Base-by-base conservation (phyloP, 2,797 vertebrate species). In the Catharus ustulatus region DNA sequence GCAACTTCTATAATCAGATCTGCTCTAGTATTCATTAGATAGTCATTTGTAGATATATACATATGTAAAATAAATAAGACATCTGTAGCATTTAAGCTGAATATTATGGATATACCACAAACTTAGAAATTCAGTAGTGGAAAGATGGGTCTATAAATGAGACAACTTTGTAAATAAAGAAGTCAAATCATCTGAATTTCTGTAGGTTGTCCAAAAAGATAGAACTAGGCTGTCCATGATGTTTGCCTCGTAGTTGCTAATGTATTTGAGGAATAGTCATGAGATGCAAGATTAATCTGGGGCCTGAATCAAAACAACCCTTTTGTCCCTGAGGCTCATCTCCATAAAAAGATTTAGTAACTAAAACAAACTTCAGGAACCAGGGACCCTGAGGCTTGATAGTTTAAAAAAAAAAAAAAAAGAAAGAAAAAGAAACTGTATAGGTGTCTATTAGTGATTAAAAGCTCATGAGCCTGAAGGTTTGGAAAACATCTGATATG, bases 401-500 rank as follows among this genome's bases (percentile, higher is more conserved):
- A 62, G 8, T 78, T 58, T 1, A 3, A 48, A 3, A 57, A 49
- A 32, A 38, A 19, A 11, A 4, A 2, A 45, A 2, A 63, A 43
- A 54, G n/a, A 32, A 42, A 16, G 13, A 2, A 8, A 36, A 23
- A 6, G 1, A 15, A 36, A 17, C 5, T 45, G 1, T 32, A 32
- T 51, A 51, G 16, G 38, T 77, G 36, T 52, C 26, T 55, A 27
- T 49, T 89, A 62, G 26, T 54, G 69, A 86, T 74, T 86, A 69
- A 91, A 89, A 93, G 8, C 30, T 59, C 17, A 6, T 59, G 71
- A 86, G 18, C 58, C 29, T 76, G 40, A 73, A 63, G 36, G 24
- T 64, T 96, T 75, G 87, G 64, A 84, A 94, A 87, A 22, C 22
- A 57, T 61, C 73, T 66, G 43, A 67, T 78, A 75, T 46, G 87